These are phyloP conservation scores for Megastigmus dorsalis DNA, from an alignment of 2,888 invertebrate species.

Conservation along the genomic window DNA sequence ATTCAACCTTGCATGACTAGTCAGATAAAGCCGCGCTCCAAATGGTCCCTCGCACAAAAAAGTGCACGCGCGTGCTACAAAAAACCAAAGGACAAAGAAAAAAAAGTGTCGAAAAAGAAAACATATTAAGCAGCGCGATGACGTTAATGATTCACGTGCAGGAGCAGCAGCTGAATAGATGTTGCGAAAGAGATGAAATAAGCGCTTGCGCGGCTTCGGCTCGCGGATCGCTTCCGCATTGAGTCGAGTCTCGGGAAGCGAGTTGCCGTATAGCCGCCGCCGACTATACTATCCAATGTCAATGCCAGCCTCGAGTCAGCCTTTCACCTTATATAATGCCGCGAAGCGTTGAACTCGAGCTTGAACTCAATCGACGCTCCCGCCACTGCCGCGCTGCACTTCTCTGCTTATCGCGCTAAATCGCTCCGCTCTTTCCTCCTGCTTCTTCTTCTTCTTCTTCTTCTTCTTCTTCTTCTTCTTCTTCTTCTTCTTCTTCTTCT, in stretches of 20 bases:
- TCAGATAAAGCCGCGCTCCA: no score
- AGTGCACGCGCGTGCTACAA: no score
- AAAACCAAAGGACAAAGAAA: no score
- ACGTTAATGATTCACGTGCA: background rate
- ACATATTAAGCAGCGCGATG: no score
- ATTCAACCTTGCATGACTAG: no score
- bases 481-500: background rate
- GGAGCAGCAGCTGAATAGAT: slow-evolving; percentile 56
- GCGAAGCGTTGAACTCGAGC: slow-evolving; percentile 60
- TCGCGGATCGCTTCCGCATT: slow-evolving; percentile 50
- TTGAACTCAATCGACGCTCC: slow-evolving; percentile 44
- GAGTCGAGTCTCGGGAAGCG: slow-evolving; percentile 3
- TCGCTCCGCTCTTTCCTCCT: background rate
- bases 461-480: background rate
- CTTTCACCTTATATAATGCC: slow-evolving; percentile 74
- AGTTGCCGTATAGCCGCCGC: background rate
- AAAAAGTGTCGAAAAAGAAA: no score
- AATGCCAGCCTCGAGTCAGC: slow-evolving; percentile 70
- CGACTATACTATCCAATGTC: slow-evolving; percentile 69
- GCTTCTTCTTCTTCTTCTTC: background rate
- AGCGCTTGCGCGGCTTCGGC: slow-evolving; percentile 66
- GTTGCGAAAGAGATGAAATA: slow-evolving; percentile 73
- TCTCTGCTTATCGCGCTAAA: slow-evolving; percentile 19
- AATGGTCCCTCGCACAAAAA: no score
- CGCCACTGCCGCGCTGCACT: no score